Base-by-base conservation (phyloP, 2,888 invertebrate genomes). In the Rhodophaea formosa region DNA sequence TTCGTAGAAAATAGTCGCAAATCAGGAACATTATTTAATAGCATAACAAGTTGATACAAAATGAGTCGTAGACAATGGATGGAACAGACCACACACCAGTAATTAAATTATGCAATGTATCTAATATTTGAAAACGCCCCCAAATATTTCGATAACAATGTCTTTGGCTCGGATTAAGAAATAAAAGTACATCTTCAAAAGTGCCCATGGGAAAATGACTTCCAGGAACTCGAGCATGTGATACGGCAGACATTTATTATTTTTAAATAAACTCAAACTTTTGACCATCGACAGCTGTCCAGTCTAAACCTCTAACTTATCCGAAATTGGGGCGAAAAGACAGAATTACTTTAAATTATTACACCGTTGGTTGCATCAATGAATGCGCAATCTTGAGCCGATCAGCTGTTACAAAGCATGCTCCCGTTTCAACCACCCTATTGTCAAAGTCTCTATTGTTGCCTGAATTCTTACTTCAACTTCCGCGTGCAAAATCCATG, bases 401-500 rank as follows among this genome's bases (percentile, higher is more conserved):
- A 86, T 88, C 88, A 88, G 88, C 88, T 88, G 88, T 84, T 66
- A 84, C 84, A 84, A 86, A 75, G 64, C 62, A 57, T 82, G 86
- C 81, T 86, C 87, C 83, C 79, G 77, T 85, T 87, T 72, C 73
- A 70, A 73, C 70, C 67, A 67, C 68, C 78, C 85, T 67, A 84
- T 86, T 86, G 86, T 85, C 82, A 77, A 68, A 70, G 59, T 59
- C 59, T 49, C 72, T 63, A 79, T 86, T 86, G 84, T 84, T 59
- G 74, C 86, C 64, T 71, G 73, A 80, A 82, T 80, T 79, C 75
- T 75, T 68, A 71, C 72, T 72, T 77, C 78, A 73, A 87, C 87
- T 88, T 88, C 88, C 88, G 88, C 84, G 82, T 88, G 88, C 88
- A 84, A 88, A 88, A 85, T 77, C 73, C 66, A 69, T 65, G 68